Base-by-base conservation (phyloP, 2,113 vertebrate genomes). In the Myocastor coypus region DNA sequence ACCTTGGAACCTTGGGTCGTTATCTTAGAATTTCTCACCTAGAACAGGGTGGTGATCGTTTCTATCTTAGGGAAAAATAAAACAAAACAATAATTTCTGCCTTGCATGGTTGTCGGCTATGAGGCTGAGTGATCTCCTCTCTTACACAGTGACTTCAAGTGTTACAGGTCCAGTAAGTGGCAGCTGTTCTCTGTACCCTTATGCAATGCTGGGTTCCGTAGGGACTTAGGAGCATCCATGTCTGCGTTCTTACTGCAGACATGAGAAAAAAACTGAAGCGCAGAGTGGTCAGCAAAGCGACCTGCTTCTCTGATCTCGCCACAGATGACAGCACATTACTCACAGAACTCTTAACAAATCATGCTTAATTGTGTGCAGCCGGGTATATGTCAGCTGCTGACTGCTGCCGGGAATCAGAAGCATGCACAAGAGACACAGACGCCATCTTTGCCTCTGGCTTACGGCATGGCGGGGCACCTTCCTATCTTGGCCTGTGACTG, bases 201-300 rank as follows among this genome's bases (percentile, higher is more conserved):
- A 40, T 0, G 32, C 20, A 80, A 93, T 32, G 24, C 68, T 89
- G 32, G 30, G 46, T 69, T 40, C 42, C 5, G 83, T 50, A 66
- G 71, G 88, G 55, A 71, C 2, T 32, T 30, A 40, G 19, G 20
- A 3, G 20, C 17, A 77, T 82, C 63, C 68, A 92, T 71, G 34
- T 82, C 42, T n/a, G n/a, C n/a, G n/a, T n/a, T n/a, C 4, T 92
- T 88, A 68, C 40, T 82, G 94, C 73, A 83, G 68, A 80, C 37
- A 64, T 10, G 24, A 40, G 86, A 32, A 52, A 73, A 81, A 50
- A 92, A 46, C n/a, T 0, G 34, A 92, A 69, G 75, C n/a, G 10
- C 11, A 57, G 75, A 50, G 22, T 6, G 3, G 20, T 86, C 66
- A 71, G 42, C 66, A 73, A 71, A 75, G 46, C 42, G 52, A 68